These are phyloP conservation scores for Podilymbus podiceps DNA, from an alignment of 2,113 vertebrate genomes.

Conservation along the genomic window DNA sequence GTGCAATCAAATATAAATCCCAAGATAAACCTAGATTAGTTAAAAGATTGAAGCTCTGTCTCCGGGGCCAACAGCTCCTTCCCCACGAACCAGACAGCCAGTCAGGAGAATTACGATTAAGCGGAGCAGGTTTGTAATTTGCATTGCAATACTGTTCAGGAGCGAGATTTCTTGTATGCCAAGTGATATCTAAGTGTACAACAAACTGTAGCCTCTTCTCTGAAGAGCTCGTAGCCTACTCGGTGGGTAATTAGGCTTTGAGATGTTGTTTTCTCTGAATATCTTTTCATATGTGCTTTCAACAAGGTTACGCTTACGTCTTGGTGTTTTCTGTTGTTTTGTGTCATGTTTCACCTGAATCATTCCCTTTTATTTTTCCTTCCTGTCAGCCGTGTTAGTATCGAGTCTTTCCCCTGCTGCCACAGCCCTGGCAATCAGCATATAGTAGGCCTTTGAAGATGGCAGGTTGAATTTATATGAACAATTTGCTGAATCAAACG, in stretches of 20 bases:
- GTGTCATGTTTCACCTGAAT: neutral
- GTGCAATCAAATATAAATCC: neutral
- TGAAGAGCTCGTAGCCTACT: neutral
- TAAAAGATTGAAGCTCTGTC: neutral
- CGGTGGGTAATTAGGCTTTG: neutral
- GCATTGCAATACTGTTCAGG: neutral
- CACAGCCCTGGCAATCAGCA: neutral
- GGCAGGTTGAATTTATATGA: neutral
- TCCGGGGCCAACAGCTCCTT: neutral
- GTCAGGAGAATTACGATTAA: neutral
- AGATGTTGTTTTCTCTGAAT: neutral
- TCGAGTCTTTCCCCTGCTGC: neutral
- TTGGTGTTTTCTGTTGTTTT: neutral
- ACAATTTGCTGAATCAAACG: neutral
- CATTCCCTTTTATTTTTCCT: neutral
- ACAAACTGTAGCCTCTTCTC: neutral
- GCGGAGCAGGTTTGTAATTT: neutral
- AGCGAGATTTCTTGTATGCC: neutral
- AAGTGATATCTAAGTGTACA: neutral
- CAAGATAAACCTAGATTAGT: neutral
- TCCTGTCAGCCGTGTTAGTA: neutral
- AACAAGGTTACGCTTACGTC: fast-evolving
- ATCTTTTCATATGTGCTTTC: neutral
- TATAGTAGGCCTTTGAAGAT: neutral
- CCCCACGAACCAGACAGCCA: neutral